Base-by-base conservation (phyloP, 2,888 invertebrate genomes). In the Drosophila atroscutellata region DNA sequence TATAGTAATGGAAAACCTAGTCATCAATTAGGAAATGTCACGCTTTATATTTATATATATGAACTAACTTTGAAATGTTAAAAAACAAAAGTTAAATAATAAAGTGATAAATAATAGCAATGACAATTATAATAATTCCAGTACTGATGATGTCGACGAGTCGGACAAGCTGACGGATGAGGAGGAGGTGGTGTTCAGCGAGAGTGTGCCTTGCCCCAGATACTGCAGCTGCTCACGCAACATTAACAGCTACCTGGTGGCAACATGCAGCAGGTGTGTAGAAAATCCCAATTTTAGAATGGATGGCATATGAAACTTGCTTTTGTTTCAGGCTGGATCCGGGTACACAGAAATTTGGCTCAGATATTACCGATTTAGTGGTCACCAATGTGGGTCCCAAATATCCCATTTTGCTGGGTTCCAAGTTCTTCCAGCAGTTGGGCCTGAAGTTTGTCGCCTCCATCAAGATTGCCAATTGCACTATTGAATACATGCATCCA, bases 381-480 rank as follows among this genome's bases (percentile, higher is more conserved):
- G 95, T 96, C 54, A 94, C 95, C 76, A 95, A 95, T 89, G 94
- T 95, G 34, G 94, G 94, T 54, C 94, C 94, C 3, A 93, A 93
- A 54, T 94, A 93, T 86, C 94, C 95, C 18, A 94, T 95, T 63
- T 93, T 94, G 20, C 92, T 96, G 63, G 95, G 94, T 15, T 94
- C 94, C 65, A 94, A 94, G 62, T 94, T 95, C 82, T 96, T 96
- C 91, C 93, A 94, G 75, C 94, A 94, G 77, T 93, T 95, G 68
- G 95, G 95, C 51, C 93, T 96, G 32, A 94, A 95, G 81, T 94
- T 95, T 82, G 93, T 96, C 42, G 95, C 95, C 30, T 95, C 95
- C 4, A 94, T 96, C 20, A 95, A 95, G 88, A 95, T 96, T 81
- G 94, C 94, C 59, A 95, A 96, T 91, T 96, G 96, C 71, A 95